phyloP scores from a whole-genome alignment of 2,888 invertebrate genomes.

The Drosophila seclusa region DNA sequence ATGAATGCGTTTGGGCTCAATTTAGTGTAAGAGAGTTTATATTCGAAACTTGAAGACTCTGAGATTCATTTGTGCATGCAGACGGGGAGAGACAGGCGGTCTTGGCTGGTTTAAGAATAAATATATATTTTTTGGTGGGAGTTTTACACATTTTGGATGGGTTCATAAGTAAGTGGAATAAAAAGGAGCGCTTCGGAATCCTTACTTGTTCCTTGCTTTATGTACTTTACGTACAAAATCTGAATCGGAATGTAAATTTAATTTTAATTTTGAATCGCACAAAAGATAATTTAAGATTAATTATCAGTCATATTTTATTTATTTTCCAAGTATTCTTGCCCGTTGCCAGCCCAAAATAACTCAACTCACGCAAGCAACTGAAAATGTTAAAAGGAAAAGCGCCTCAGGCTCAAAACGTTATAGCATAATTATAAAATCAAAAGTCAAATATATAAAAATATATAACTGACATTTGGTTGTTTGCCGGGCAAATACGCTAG shows the following conservation, averaged over 20 bases:
- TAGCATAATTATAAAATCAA: conserved; percentile 29
- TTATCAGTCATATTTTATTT: background rate
- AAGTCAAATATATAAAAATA: conserved; percentile 40
- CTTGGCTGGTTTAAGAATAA: too few relatives aligned
- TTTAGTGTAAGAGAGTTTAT: too few relatives aligned
- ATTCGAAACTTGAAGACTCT: too few relatives aligned
- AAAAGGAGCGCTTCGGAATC: too few relatives aligned
- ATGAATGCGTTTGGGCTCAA: too few relatives aligned
- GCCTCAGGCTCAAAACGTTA: background rate
- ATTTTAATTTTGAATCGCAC: background rate
- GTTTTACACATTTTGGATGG: too few relatives aligned
- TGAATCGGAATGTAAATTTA: background rate
- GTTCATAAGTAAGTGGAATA: too few relatives aligned
- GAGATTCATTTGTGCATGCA: too few relatives aligned
- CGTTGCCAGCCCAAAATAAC: background rate
- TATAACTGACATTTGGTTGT: conserved; percentile 8
- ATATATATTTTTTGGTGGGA: too few relatives aligned
- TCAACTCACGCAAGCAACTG: background rate
- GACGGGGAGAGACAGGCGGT: too few relatives aligned
- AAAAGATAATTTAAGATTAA: background rate
- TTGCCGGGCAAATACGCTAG: conserved; percentile 1
- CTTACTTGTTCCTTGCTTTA: background rate
- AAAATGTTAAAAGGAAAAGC: background rate
- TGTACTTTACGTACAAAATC: background rate
- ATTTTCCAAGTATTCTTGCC: too few relatives aligned